A percentile compares a stretch with the other conserved stretches of the same genome.
Conservation (phyloP, 1,140 invertebrate genomes). For the Homalodisca vitripennis region DNA sequence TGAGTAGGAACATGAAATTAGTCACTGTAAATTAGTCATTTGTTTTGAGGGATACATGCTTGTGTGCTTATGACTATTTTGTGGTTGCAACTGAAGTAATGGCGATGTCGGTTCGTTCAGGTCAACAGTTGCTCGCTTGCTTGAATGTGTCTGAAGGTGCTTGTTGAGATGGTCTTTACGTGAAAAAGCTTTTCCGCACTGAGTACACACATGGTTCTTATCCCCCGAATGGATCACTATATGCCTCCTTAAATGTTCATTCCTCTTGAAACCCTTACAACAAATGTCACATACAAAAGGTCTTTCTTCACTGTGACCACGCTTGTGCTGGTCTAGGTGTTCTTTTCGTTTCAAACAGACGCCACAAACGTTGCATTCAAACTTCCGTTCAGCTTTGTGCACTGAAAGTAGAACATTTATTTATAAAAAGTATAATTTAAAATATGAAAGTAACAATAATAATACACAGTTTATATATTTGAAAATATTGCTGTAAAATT, state of each 20-base stretch:
- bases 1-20: too few species aligned
- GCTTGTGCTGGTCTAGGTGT: slow-evolving; percentile 70
- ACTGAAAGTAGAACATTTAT: too few species aligned
- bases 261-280: slow-evolving; percentile 70
- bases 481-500: neutral
- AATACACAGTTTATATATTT: neutral
- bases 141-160: slow-evolving; percentile 69
- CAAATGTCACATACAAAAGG: slow-evolving; percentile 72
- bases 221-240: slow-evolving; percentile 74
- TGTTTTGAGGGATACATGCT: too few species aligned
- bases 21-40: too few species aligned
- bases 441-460: neutral
- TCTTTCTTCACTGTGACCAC: slow-evolving; percentile 71
- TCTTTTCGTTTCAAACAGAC: slow-evolving; percentile 70
- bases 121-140: slow-evolving; percentile 13
- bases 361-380: slow-evolving; percentile 56
- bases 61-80: too few species aligned
- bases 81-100: neutral
- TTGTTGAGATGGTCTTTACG: slow-evolving; percentile 76
- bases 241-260: slow-evolving; percentile 73
- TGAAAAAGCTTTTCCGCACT: slow-evolving; percentile 73
- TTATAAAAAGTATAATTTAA: neutral
- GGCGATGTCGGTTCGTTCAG: neutral
- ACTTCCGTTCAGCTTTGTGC: slow-evolving; percentile 67
- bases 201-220: slow-evolving; percentile 61